Percentiles rank a stretch among this genome's conserved stretches.
Evolutionary conservation across 2,113 vertebrate species (phyloP).

Genomic region (Ellobius talpinus): DNA sequence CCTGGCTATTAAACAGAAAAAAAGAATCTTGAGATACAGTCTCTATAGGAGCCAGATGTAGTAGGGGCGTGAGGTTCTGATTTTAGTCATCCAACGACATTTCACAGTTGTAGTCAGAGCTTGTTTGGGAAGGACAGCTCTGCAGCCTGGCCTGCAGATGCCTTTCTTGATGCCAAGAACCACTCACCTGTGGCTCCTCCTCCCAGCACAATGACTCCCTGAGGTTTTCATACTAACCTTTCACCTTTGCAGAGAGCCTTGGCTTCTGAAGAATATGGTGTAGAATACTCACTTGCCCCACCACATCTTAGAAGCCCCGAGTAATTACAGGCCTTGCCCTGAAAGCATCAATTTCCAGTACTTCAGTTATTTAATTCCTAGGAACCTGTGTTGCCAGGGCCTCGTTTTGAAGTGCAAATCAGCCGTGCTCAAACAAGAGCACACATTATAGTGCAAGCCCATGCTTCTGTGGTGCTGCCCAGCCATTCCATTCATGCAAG

Average conservation of each 20-base stretch:
- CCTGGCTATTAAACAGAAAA: background rate
- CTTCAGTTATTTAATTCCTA: slow-evolving; percentile 43
- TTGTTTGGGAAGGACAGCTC: background rate
- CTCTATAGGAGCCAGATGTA: too few species aligned
- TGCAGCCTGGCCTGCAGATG: background rate
- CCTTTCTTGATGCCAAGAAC: background rate
- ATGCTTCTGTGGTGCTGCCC: background rate
- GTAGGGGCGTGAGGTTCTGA: background rate
- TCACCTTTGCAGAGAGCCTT: background rate
- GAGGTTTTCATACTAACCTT: background rate
- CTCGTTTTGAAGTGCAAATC: slow-evolving; percentile 13
- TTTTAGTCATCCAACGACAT: background rate
- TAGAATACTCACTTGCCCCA: background rate
- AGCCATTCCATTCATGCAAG: background rate
- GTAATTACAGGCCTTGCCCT: slow-evolving; percentile 46
- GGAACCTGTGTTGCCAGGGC: background rate
- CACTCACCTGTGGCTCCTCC: background rate
- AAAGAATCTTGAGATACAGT: background rate
- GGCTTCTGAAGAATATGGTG: background rate
- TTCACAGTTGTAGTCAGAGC: background rate
- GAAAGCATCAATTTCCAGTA: slow-evolving; percentile 37
- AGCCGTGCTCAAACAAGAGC: slow-evolving; percentile 37
- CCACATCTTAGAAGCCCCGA: slow-evolving; percentile 36
- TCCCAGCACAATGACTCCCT: background rate
- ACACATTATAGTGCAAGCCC: background rate